phyloP scores from a whole-genome alignment of 2,888 invertebrate genomes.

The Tetranychus truncatus region DNA sequence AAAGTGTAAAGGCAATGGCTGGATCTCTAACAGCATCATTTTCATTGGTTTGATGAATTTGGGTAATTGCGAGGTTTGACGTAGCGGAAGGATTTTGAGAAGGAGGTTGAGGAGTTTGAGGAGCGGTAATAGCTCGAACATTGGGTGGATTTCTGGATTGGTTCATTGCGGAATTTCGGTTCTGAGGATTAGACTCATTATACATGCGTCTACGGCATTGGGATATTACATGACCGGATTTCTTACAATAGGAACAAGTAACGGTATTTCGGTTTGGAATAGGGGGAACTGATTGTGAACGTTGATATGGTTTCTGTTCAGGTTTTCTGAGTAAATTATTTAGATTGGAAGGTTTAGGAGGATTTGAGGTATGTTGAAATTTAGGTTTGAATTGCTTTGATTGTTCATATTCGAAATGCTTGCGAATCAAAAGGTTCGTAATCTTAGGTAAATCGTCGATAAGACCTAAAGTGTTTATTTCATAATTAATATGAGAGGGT shows the following conservation, averaged over 20 bases:
- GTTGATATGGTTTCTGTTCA: no score
- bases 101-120: background rate
- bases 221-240: no score
- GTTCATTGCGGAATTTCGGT: no score
- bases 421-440: background rate
- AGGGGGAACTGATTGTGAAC: no score
- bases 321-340: background rate
- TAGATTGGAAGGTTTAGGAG: background rate
- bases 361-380: background rate
- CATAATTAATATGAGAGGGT: background rate
- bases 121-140: background rate
- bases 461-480: background rate
- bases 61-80: background rate
- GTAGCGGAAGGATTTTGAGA: background rate
- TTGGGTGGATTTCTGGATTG: no score
- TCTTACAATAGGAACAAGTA: no score
- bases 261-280: no score
- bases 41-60: no score
- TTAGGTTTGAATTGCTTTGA: background rate
- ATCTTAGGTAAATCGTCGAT: background rate
- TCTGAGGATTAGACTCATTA: no score
- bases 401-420: background rate
- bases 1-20: background rate
- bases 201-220: no score
- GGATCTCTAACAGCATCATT: background rate